phyloP scores from a whole-genome alignment of 2,888 invertebrate species.

The Amphipoea lucens region DNA sequence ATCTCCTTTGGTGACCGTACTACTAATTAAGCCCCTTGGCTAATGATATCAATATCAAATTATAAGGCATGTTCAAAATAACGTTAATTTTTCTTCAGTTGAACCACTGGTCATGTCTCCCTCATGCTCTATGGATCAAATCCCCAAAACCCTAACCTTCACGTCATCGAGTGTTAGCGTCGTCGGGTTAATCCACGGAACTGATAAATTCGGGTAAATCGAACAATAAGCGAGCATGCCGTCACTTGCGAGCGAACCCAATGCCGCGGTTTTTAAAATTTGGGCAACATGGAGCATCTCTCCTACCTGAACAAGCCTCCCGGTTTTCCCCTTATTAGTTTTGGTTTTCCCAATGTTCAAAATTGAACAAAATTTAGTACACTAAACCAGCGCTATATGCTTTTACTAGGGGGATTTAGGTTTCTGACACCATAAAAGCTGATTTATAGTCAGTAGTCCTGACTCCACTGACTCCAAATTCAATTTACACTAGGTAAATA shows the following conservation, averaged over 20 bases:
- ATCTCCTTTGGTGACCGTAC: too few species aligned
- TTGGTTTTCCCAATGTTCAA: background rate
- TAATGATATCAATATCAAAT: background rate
- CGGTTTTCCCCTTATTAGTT: background rate
- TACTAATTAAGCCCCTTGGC: background rate
- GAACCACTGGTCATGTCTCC: too few species aligned
- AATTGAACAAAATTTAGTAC: background rate
- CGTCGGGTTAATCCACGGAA: background rate
- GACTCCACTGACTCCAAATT: too few species aligned
- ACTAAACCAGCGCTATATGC: background rate
- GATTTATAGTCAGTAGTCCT: too few species aligned
- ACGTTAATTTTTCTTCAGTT: background rate
- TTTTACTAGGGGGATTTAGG: background rate
- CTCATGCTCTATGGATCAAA: background rate
- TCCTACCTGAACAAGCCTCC: background rate
- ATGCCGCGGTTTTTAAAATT: background rate
- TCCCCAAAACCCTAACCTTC: background rate
- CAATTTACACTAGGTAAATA: too few species aligned
- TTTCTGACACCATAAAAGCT: too few species aligned
- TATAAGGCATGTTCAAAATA: background rate
- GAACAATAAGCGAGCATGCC: background rate
- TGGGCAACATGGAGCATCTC: background rate
- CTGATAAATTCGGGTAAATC: too few species aligned
- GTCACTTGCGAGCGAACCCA: background rate
- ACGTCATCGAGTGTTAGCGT: background rate